Base-by-base conservation (phyloP, 1,140 invertebrate genomes). In the Camponotus floridanus region DNA sequence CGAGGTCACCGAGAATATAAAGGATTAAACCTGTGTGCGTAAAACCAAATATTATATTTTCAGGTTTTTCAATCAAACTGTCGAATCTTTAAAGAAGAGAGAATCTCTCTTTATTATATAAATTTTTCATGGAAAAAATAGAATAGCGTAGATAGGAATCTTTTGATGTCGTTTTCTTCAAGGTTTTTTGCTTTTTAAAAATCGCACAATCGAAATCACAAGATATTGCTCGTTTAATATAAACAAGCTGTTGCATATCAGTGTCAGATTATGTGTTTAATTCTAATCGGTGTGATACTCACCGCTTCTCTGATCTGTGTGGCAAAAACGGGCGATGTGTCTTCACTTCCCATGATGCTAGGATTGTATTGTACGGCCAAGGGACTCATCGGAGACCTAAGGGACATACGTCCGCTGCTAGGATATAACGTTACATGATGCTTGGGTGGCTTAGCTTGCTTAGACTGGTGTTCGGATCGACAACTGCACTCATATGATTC, bases 41-140 rank as follows among this genome's bases (percentile, higher is more conserved):
- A 36, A 85, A 85, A 85, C 26, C n/a, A 78, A 70, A 76, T 31
- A 57, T 85, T 78, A 85, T 64, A 48, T 76, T 55, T 15, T 76
- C 2, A 62, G 51, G 3, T 73, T 3, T n/a, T 8, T 51, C 39
- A 78, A 39, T 39, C 45, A 1, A 65, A n/a, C 33, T 42, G 7
- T 21, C 33, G 8, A 21, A 13, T 21, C 45, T 55, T 84, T 15
- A 57, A 26, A 57, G 26, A 11, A 45, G 42, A 11, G 11, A 45
- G 39, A 33, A 39, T 9, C 0, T 68, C 26, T 18, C 21, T 67
- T 73, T 61, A 33, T 78, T 13, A 21, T 62, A 76, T 0, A 57
- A 39, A 57, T 59, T 59, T 15, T 70, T 26, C 13, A 48, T 9
- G 26, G 5, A 62, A 74, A 13, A 9, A 84, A 84, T 76, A 48